phyloP scores from a whole-genome alignment of 2,113 vertebrate genomes.

The Erinaceus europaeus region DNA sequence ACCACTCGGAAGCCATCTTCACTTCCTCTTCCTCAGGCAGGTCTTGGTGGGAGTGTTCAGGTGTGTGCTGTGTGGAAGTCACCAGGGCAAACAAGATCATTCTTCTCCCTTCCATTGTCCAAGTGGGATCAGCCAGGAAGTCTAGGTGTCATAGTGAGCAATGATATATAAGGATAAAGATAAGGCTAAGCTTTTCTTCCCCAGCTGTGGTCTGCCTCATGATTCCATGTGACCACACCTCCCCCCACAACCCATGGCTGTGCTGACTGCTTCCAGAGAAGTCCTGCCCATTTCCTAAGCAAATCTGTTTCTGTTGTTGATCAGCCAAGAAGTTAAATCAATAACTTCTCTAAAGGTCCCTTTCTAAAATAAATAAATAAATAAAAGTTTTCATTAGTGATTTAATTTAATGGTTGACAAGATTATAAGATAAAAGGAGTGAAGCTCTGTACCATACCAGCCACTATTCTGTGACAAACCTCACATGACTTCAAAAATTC shows the following conservation, averaged over 20 bases:
- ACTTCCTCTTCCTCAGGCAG: neutral
- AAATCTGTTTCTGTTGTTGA: neutral
- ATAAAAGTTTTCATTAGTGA: too few relatives aligned
- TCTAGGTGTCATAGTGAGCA: too few relatives aligned
- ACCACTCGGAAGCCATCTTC: neutral
- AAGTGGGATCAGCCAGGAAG: neutral
- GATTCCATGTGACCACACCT: neutral
- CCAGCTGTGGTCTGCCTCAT: accelerated
- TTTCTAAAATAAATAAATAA: too few relatives aligned
- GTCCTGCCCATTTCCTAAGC: neutral
- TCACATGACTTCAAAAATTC: too few relatives aligned
- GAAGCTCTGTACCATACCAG: too few relatives aligned
- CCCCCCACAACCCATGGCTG: neutral
- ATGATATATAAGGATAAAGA: neutral
- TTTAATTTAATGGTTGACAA: too few relatives aligned
- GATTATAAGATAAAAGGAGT: too few relatives aligned
- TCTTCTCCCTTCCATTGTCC: neutral
- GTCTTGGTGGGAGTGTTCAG: too few relatives aligned
- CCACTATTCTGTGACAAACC: too few relatives aligned
- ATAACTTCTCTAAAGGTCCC: accelerated
- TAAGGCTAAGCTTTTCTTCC: accelerated
- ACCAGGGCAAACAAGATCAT: neutral
- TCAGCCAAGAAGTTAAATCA: neutral
- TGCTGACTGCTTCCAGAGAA: neutral
- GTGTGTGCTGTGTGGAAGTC: neutral